phyloP scores from a whole-genome alignment of 2,888 invertebrate genomes.

The Quadroppia sp. region DNA sequence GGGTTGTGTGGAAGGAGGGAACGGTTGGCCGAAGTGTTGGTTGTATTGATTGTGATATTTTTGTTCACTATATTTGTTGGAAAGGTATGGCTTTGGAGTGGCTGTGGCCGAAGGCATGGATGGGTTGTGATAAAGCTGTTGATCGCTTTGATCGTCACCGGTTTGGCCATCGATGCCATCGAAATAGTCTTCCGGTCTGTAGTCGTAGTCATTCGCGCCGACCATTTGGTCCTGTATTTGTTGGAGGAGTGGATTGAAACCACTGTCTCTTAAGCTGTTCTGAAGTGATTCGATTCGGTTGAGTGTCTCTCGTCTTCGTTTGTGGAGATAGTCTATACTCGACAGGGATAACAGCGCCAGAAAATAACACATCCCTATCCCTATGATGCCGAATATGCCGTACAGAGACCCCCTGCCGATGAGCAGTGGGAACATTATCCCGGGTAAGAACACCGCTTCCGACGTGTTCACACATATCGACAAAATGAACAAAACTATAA shows the following conservation, averaged over 20 bases:
- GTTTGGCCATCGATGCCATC: neutral
- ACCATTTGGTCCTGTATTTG: too few species aligned
- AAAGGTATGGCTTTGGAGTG: neutral
- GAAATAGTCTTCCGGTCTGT: neutral
- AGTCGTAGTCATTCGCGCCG: neutral
- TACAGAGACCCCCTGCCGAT: slow-evolving; percentile 15
- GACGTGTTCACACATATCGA: neutral
- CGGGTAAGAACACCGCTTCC: neutral
- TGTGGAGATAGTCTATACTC: slow-evolving; percentile 32
- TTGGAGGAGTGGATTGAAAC: neutral
- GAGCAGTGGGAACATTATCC: slow-evolving; percentile 14
- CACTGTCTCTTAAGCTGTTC: neutral
- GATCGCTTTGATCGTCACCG: neutral
- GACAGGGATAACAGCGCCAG: slow-evolving; percentile 26
- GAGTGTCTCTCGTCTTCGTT: neutral
- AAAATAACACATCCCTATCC: slow-evolving; percentile 19
- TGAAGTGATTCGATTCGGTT: neutral
- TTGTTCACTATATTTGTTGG: neutral
- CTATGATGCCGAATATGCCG: slow-evolving; percentile 26
- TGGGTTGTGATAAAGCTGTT: too few species aligned
- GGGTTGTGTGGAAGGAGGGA: too few species aligned
- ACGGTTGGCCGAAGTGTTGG: neutral
- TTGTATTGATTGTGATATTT: neutral
- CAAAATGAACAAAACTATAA: neutral
- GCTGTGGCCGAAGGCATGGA: neutral